Evolutionary conservation across 1,140 invertebrate species (phyloP).

Genomic region (Leucophenga varia): DNA sequence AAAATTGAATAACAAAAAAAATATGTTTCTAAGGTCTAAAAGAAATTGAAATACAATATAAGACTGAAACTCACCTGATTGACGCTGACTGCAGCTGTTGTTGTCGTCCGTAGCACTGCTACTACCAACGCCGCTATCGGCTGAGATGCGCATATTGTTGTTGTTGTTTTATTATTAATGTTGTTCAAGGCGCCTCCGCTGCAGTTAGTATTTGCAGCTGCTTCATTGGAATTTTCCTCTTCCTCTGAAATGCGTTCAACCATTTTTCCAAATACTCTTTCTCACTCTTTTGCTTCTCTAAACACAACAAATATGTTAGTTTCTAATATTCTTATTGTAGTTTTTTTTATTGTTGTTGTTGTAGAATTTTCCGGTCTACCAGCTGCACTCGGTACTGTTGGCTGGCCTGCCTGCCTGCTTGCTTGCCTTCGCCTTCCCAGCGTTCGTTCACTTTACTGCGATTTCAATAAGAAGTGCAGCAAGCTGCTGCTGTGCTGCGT

Average conservation of each 20-base stretch:
- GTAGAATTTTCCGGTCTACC: slow-evolving; percentile 29
- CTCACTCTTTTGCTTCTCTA: slow-evolving; percentile 7
- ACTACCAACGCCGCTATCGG: slow-evolving; percentile 33
- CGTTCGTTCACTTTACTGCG: too few relatives aligned
- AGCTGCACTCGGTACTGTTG: slow-evolving; percentile 30
- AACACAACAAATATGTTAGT: not conserved
- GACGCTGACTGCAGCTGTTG: slow-evolving; percentile 48
- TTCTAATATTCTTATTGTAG: too few relatives aligned
- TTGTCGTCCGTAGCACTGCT: slow-evolving; percentile 37
- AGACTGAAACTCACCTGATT: slow-evolving; percentile 51
- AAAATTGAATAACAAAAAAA: slow-evolving; percentile 13
- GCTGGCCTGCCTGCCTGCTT: too few relatives aligned
- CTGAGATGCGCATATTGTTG: slow-evolving; percentile 25
- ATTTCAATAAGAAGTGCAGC: too few relatives aligned
- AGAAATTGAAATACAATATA: slow-evolving; percentile 26
- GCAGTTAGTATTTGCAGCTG: slow-evolving; percentile 20
- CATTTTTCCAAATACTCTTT: slow-evolving; percentile 27
- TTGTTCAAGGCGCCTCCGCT: slow-evolving; percentile 14
- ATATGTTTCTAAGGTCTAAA: too few relatives aligned
- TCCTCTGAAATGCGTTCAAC: slow-evolving; percentile 43
- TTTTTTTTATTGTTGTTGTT: slow-evolving; percentile 5
- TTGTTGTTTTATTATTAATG: slow-evolving; percentile 7
- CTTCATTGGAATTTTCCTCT: slow-evolving; percentile 34
- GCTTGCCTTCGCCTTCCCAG: too few relatives aligned
- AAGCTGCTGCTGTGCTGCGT: too few relatives aligned